Percentiles rank a stretch among this genome's conserved stretches.
Conservation (phyloP, 2,797 vertebrate genomes). For the Mionectes olivaceus region DNA sequence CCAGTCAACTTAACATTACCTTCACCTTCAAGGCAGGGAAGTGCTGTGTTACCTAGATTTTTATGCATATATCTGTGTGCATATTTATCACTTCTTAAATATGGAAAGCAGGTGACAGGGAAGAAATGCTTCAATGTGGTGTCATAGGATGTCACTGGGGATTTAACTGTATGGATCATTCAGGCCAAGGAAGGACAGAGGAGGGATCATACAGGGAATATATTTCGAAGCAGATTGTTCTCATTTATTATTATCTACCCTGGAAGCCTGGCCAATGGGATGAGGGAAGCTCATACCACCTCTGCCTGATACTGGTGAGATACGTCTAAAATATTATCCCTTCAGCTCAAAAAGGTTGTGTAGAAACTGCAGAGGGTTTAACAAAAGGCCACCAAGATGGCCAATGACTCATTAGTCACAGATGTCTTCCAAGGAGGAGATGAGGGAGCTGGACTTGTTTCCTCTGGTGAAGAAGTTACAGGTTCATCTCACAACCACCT, state of each 20-base stretch:
- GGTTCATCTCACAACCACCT: neutral
- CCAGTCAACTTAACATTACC: too few relatives aligned
- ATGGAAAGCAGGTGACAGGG: neutral
- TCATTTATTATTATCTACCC: neutral
- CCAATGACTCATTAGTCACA: neutral
- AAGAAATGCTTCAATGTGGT: neutral
- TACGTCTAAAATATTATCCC: neutral
- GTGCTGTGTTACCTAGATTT: neutral
- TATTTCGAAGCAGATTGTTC: neutral
- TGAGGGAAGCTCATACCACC: neutral
- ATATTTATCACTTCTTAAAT: neutral
- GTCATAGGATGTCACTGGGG: neutral
- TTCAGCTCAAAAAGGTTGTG: neutral
- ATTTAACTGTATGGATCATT: neutral
- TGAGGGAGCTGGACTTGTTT: neutral
- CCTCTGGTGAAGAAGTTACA: neutral
- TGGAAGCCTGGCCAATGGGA: neutral
- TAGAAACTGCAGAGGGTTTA: neutral
- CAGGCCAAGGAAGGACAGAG: neutral
- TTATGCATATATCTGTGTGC: neutral
- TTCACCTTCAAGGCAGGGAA: neutral
- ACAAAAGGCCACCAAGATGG: neutral
- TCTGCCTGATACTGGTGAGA: neutral
- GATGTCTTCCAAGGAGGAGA: neutral
- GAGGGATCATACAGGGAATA: neutral